Evolutionary conservation across 2,888 invertebrate species (phyloP).

Genomic region (Megamerina dolium): DNA sequence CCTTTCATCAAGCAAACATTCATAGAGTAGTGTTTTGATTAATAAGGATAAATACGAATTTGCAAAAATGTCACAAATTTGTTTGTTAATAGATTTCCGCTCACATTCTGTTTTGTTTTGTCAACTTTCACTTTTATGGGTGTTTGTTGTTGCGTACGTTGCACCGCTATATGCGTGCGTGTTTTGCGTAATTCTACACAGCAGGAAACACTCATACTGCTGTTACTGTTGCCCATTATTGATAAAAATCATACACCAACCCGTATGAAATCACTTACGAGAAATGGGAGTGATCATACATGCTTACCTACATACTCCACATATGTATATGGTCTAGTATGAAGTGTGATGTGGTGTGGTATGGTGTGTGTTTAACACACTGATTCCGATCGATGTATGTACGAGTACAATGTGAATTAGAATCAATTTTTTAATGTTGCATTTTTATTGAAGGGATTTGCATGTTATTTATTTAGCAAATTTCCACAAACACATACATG

Average conservation of each 20-base stretch:
- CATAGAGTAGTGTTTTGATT: too few species aligned
- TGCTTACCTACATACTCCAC: too few species aligned
- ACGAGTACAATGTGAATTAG: constrained; percentile 6
- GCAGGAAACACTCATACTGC: constrained; percentile 2
- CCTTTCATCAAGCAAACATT: too few species aligned
- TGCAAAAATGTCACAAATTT: too few species aligned
- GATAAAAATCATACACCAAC: not conserved
- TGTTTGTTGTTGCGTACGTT: too few species aligned
- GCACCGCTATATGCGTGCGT: too few species aligned
- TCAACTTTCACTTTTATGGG: constrained; percentile 13
- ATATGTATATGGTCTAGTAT: not conserved
- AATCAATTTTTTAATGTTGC: not conserved
- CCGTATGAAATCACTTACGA: too few species aligned
- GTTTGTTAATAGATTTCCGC: constrained; percentile 4
- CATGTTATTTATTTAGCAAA: constrained; percentile 13
- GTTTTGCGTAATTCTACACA: not conserved
- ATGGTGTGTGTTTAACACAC: not conserved
- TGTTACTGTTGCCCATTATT: not conserved
- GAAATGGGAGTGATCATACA: too few species aligned
- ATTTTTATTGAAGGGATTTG: constrained; percentile 13
- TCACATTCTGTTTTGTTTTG: too few species aligned
- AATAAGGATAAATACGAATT: too few species aligned
- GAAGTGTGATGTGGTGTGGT: not conserved
- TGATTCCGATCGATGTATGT: constrained; percentile 6
- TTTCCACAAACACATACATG: not conserved